Conservation (phyloP, 2,797 vertebrate species). For the Zalophus californianus region DNA sequence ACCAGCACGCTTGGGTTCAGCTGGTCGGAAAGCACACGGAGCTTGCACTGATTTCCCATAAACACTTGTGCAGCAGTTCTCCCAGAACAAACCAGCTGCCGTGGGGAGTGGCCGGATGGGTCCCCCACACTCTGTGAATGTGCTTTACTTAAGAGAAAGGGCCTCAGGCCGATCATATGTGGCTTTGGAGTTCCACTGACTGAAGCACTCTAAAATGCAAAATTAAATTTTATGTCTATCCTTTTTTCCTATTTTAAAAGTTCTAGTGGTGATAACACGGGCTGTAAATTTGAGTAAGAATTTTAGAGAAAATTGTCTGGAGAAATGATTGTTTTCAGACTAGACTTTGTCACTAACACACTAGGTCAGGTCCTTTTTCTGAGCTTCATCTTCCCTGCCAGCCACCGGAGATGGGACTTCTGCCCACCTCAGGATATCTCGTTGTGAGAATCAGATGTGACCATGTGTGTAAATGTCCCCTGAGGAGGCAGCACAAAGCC, state of each 20-base stretch:
- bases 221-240: neutral
- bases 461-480: neutral
- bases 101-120: accelerated
- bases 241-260: neutral
- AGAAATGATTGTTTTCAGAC: neutral
- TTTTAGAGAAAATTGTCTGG: neutral
- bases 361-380: neutral
- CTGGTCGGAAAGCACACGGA: neutral
- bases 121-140: neutral
- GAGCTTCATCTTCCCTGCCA: constrained; percentile 31
- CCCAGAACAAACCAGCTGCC: neutral
- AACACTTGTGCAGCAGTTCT: neutral
- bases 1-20: neutral
- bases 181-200: neutral
- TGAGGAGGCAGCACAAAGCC: neutral
- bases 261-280: neutral
- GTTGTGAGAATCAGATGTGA: neutral
- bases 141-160: neutral
- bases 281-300: neutral
- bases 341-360: neutral
- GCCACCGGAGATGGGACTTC: neutral
- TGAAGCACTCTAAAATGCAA: neutral
- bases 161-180: accelerated
- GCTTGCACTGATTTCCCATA: neutral
- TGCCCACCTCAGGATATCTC: neutral